Percentiles rank a stretch among this genome's conserved stretches.
Evolutionary conservation across 2,888 invertebrate genomes (phyloP).

Genomic region (Apodemia mormo): DNA sequence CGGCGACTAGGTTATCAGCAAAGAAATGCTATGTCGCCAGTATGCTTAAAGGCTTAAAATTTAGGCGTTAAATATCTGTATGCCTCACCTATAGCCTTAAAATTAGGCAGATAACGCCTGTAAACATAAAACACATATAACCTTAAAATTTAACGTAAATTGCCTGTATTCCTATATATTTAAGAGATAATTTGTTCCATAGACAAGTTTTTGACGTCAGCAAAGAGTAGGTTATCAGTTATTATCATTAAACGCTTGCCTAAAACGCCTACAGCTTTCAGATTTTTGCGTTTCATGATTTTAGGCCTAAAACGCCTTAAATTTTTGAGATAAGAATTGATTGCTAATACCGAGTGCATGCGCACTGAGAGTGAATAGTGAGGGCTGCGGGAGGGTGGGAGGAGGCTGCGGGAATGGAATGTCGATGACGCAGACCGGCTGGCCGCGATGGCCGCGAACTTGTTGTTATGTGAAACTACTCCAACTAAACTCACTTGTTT

Average conservation of each 20-base stretch:
- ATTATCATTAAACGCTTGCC: background rate
- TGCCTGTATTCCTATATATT: background rate
- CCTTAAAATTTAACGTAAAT: background rate
- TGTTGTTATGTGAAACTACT: conserved; percentile 76
- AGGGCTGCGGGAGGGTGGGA: conserved; percentile 43
- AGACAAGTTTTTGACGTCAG: too few species aligned
- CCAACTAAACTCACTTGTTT: conserved; percentile 47
- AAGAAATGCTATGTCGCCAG: background rate
- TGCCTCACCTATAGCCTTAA: too few species aligned
- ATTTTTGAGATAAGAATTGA: conserved; percentile 48
- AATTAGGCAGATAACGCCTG: background rate
- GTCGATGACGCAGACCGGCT: conserved; percentile 75
- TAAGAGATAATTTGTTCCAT: too few species aligned
- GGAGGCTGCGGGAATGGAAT: conserved; percentile 68
- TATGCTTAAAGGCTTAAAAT: background rate
- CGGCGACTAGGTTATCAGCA: background rate
- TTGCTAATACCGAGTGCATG: conserved; percentile 56
- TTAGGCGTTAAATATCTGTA: background rate
- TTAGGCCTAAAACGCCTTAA: conserved; percentile 2
- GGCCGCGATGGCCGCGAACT: conserved; percentile 64
- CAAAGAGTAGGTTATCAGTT: too few species aligned
- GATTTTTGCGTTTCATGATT: background rate
- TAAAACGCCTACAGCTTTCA: background rate
- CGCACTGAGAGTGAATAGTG: conserved; percentile 62
- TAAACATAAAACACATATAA: background rate